A percentile compares a stretch with the other conserved stretches of the same genome.
phyloP scores from a whole-genome alignment of 2,113 vertebrate species.

The Larimichthys polyactis region DNA sequence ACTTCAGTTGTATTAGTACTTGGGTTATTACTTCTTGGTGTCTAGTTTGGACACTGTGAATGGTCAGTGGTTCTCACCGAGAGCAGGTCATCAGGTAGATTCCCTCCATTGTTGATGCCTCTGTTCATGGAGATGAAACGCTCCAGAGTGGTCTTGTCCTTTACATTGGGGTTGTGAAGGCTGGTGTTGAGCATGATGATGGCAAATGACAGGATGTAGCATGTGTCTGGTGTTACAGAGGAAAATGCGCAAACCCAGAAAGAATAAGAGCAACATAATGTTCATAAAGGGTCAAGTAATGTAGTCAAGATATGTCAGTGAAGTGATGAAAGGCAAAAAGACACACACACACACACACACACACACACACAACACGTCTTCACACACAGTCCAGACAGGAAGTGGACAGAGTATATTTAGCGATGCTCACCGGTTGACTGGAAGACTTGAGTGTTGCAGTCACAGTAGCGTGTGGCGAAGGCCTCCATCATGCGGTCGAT shows the following conservation, averaged over 20 bases:
- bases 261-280: conserved; percentile 5
- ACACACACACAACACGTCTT: background rate
- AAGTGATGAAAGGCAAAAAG: background rate
- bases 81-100: conserved; percentile 90
- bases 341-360: background rate
- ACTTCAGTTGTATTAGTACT: background rate
- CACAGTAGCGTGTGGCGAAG: conserved; percentile 93
- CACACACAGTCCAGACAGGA: conserved; percentile 4
- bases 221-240: conserved; percentile 88
- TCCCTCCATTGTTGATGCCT: conserved; percentile 91
- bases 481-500: conserved; percentile 98
- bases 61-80: conserved; percentile 82
- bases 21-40: background rate
- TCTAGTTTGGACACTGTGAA: background rate
- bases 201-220: conserved; percentile 96
- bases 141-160: conserved; percentile 92
- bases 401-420: background rate
- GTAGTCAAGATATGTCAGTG: background rate
- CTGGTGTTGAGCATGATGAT: conserved; percentile 99
- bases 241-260: background rate
- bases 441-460: conserved; percentile 91
- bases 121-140: conserved; percentile 94
- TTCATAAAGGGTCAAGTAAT: background rate
- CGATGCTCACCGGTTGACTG: conserved; percentile 90
- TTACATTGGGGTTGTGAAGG: conserved; percentile 96